Percentiles rank a stretch among this genome's conserved stretches.
phyloP scores from a whole-genome alignment of 92 coral and sea anemone genomes.

The Plumapathes pennacea region DNA sequence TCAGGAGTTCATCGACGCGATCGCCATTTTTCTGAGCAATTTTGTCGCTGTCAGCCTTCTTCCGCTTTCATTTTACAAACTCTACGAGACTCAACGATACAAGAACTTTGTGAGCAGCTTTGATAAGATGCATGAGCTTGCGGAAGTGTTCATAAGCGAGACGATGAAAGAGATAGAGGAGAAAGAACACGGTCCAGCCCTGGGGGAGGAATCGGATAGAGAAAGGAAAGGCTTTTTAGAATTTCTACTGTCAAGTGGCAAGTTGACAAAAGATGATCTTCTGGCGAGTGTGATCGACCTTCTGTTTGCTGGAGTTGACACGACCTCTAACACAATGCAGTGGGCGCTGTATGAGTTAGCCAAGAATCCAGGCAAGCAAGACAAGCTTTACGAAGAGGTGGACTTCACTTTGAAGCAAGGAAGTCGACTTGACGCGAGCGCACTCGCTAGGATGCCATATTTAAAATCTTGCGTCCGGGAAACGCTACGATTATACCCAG shows the following conservation, averaged over 20 bases:
- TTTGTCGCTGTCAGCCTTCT: slow-evolving; percentile 3
- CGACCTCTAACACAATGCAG: slow-evolving; percentile 80
- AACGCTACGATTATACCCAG: slow-evolving; percentile 73
- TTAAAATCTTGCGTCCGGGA: slow-evolving; percentile 72
- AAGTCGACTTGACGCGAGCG: slow-evolving; percentile 23
- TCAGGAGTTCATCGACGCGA: slow-evolving; percentile 44
- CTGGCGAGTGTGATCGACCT: slow-evolving; percentile 63
- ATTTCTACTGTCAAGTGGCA: slow-evolving; percentile 52
- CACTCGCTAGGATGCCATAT: slow-evolving; percentile 62
- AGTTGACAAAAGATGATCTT: slow-evolving; percentile 58
- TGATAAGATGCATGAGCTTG: slow-evolving; percentile 59
- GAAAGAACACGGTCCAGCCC: slow-evolving; percentile 6
- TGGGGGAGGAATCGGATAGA: too few species aligned
- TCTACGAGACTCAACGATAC: slow-evolving; percentile 54
- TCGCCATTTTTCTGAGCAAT: slow-evolving; percentile 29
- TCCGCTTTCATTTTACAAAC: slow-evolving; percentile 55
- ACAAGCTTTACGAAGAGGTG: slow-evolving; percentile 48
- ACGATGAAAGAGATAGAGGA: slow-evolving; percentile 38
- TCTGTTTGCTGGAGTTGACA: slow-evolving; percentile 75
- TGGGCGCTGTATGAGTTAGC: slow-evolving; percentile 76
- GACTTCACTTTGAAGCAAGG: slow-evolving; percentile 31
- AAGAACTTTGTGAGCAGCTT: slow-evolving; percentile 30
- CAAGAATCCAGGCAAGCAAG: slow-evolving; percentile 66
- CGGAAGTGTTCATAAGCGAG: slow-evolving; percentile 50
- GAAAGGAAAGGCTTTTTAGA: slow-evolving; percentile 53